Conservation (phyloP, 2,797 vertebrate genomes). For the Rhinella marina region DNA sequence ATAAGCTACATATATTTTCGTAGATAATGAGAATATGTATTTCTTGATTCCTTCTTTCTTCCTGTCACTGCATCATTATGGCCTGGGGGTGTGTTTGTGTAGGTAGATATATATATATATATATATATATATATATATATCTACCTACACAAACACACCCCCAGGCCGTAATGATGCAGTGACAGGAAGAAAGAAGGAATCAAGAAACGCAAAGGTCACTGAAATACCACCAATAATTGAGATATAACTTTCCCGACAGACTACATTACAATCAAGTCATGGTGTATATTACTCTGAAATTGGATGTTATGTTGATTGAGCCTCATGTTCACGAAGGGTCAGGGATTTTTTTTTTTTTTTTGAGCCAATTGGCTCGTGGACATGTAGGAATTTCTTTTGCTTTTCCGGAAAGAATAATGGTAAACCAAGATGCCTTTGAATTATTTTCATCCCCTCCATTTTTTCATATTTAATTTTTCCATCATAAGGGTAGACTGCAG, state of each 20-base stretch:
- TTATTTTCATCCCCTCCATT: neutral
- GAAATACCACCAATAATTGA: constrained; percentile 21
- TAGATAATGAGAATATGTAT: neutral
- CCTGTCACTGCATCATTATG: constrained; percentile 6
- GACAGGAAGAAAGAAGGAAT: constrained; percentile 5
- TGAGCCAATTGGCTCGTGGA: neutral
- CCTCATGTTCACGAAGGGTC: neutral
- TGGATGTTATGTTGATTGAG: neutral
- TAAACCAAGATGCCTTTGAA: neutral
- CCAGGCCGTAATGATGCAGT: neutral
- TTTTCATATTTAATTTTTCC: too few relatives aligned
- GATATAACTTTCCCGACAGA: constrained; percentile 16
- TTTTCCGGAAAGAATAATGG: neutral
- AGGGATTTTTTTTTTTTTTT: neutral
- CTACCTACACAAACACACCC: neutral
- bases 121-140: too few relatives aligned
- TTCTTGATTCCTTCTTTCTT: neutral
- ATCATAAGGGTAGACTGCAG: too few relatives aligned
- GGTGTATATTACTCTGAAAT: neutral
- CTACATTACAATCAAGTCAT: neutral
- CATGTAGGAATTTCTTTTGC: neutral
- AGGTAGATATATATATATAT: too few relatives aligned
- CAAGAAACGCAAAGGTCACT: constrained; percentile 2
- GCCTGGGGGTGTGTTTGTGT: neutral
- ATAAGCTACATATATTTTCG: neutral